Percentiles rank a stretch among this genome's conserved stretches.
Conservation (phyloP, 2,797 vertebrate species). For the Ciconia nigra region DNA sequence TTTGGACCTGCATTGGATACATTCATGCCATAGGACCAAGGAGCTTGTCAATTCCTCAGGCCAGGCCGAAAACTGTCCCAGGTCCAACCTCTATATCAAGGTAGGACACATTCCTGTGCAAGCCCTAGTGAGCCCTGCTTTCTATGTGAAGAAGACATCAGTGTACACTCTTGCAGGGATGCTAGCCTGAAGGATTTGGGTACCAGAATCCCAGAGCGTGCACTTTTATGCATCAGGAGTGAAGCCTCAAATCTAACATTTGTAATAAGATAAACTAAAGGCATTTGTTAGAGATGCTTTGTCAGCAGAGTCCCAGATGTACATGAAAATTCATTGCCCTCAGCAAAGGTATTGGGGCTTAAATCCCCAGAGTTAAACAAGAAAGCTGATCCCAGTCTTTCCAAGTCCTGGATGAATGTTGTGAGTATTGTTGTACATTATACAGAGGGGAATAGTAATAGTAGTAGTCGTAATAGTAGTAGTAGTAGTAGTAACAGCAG, state of each 20-base stretch:
- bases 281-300: neutral
- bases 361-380: neutral
- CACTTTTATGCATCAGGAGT: neutral
- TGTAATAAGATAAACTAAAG: neutral
- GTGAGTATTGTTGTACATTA: neutral
- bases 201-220: neutral
- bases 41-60: neutral
- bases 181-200: neutral
- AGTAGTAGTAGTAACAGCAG: no score
- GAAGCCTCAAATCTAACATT: neutral
- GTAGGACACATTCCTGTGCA: neutral
- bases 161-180: neutral
- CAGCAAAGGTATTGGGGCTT: neutral
- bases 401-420: neutral
- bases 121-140: neutral
- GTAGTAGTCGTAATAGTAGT: accelerated
- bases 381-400: neutral
- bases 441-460: neutral
- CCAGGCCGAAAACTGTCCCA: neutral
- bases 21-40: neutral
- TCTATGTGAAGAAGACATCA: neutral
- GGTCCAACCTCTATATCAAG: neutral
- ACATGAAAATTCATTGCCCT: neutral
- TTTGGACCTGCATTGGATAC: neutral
- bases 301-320: neutral